These are phyloP conservation scores for Drosophila sordidula DNA, from an alignment of 2,888 invertebrate genomes.

Conservation along the genomic window DNA sequence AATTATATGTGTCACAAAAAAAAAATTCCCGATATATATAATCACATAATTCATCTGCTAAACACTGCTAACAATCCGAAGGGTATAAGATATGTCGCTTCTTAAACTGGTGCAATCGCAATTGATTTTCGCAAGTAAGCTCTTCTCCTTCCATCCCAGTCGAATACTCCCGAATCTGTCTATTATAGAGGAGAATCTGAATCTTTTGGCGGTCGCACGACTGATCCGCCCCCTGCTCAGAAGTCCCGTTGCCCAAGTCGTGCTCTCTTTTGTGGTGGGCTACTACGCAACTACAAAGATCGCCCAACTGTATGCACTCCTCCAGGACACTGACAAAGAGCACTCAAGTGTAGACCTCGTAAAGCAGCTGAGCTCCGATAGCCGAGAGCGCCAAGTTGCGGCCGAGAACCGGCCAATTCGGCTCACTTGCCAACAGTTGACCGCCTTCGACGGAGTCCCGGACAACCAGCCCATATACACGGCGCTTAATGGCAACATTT, in stretches of 20 bases:
- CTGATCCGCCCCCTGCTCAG: constrained; percentile 40
- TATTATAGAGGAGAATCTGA: constrained; percentile 12
- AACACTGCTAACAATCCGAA: neutral
- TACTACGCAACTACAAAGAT: constrained; percentile 63
- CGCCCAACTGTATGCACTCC: constrained; percentile 19
- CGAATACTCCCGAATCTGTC: fast-evolving
- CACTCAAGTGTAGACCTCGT: neutral
- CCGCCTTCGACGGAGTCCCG: constrained; percentile 39
- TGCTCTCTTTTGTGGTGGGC: constrained; percentile 63
- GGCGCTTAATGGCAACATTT: constrained; percentile 68
- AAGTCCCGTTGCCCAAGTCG: constrained; percentile 50
- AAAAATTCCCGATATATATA: constrained; percentile 1
- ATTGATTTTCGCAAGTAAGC: constrained; percentile 49
- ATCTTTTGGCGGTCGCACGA: constrained; percentile 20
- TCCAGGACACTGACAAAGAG: neutral
- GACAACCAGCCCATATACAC: constrained; percentile 58
- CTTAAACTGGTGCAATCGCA: constrained; percentile 17
- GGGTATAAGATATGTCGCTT: constrained; percentile 23
- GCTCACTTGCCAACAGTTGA: constrained; percentile 44
- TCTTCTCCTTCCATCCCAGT: fast-evolving
- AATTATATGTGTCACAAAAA: constrained; percentile 27
- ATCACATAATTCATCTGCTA: neutral
- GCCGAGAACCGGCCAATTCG: neutral
- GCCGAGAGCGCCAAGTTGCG: neutral
- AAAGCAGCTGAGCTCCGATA: neutral